Percentiles rank a stretch among this genome's conserved stretches.
Evolutionary conservation across 2,797 vertebrate species (phyloP).

Genomic region (Dipus sagitta): DNA sequence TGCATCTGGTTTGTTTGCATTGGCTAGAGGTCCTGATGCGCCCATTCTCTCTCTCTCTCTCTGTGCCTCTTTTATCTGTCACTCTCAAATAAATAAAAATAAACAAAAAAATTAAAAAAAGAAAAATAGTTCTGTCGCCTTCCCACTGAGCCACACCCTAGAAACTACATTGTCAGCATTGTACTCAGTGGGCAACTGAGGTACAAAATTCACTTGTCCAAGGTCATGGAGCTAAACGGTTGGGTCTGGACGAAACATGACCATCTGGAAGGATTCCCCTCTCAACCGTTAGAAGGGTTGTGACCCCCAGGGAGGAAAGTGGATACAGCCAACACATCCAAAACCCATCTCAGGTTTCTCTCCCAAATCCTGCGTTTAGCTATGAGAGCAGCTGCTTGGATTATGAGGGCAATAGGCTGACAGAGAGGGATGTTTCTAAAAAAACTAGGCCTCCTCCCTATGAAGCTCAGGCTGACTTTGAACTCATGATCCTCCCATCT

Average conservation of each 20-base stretch:
- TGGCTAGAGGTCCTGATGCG: too few species aligned
- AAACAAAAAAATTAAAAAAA: too few species aligned
- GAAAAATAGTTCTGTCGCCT: too few species aligned
- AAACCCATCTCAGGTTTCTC: background rate
- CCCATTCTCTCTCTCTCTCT: too few species aligned
- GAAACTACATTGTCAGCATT: too few species aligned
- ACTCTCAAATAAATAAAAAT: too few species aligned
- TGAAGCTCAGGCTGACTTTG: background rate
- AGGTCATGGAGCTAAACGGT: background rate
- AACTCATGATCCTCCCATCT: background rate
- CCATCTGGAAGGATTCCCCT: background rate
- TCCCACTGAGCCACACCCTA: too few species aligned
- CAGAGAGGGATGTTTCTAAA: background rate
- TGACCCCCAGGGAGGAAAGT: background rate
- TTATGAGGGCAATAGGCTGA: background rate
- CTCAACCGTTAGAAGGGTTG: background rate
- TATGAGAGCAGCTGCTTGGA: background rate
- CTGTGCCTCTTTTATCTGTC: too few species aligned
- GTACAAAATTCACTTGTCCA: background rate
- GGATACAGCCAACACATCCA: background rate
- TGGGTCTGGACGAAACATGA: background rate
- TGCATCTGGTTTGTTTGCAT: too few species aligned
- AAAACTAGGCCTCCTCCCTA: background rate
- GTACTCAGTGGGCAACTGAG: too few species aligned
- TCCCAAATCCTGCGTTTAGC: constrained; percentile 6